phyloP scores from a whole-genome alignment of 2,113 vertebrate species.

The Falco punctatus region DNA sequence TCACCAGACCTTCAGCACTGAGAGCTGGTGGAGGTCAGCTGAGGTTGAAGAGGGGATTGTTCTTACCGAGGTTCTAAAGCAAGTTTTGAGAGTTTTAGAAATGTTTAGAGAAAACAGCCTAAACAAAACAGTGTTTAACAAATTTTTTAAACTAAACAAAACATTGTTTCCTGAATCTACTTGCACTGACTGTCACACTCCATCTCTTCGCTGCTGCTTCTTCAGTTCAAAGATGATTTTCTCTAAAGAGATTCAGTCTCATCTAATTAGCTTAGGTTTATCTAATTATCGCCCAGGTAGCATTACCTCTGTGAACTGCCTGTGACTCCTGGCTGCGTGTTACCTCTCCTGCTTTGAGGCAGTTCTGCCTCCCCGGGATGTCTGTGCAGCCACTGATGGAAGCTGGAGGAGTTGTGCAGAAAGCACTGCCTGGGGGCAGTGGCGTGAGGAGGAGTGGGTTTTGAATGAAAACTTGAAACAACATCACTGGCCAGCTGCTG shows the following conservation, averaged over 20 bases:
- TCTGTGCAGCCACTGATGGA: neutral
- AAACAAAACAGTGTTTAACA: neutral
- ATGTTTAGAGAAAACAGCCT: neutral
- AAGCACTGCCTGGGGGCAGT: neutral
- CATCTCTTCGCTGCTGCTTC: neutral
- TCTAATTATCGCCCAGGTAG: slow-evolving; percentile 58
- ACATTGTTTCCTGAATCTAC: neutral
- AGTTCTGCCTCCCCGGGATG: neutral
- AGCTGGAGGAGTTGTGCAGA: neutral
- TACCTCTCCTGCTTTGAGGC: neutral
- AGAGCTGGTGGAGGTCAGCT: neutral
- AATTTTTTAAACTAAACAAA: neutral
- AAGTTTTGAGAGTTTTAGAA: neutral
- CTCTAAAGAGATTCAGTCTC: slow-evolving; percentile 54
- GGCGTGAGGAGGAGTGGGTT: neutral
- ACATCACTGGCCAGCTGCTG: neutral
- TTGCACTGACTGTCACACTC: neutral
- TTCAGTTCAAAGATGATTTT: slow-evolving; percentile 28
- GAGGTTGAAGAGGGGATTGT: neutral
- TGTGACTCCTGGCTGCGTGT: neutral
- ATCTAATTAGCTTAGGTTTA: slow-evolving; percentile 63
- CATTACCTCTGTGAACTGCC: slow-evolving; percentile 32
- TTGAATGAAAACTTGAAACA: neutral
- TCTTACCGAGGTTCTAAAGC: neutral
- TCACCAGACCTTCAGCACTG: neutral